Conservation (phyloP, 92 coral and sea anemone species). For the Heliopora coerulea region DNA sequence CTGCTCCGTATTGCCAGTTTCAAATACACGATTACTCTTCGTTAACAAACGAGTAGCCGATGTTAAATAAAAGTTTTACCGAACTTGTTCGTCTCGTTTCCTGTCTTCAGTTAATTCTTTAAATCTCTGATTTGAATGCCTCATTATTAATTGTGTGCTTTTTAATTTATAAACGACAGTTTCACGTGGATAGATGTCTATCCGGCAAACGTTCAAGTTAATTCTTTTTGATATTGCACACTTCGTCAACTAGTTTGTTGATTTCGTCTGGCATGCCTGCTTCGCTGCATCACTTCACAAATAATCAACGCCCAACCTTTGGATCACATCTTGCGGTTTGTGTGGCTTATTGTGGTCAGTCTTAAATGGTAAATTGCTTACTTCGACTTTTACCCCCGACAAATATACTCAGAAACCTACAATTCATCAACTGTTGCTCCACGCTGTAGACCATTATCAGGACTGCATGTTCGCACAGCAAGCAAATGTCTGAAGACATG, state of each 20-base stretch:
- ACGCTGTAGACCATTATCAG: too few relatives aligned
- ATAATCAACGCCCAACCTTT: not conserved
- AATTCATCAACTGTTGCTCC: too few relatives aligned
- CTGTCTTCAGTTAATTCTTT: too few relatives aligned
- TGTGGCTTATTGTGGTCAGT: not conserved
- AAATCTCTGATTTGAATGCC: too few relatives aligned
- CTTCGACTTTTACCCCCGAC: not conserved
- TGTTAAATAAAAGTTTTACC: too few relatives aligned
- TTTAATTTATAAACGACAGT: not conserved
- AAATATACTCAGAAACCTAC: too few relatives aligned
- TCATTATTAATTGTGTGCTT: not conserved
- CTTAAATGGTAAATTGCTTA: constrained; percentile 5
- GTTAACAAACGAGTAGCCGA: too few relatives aligned
- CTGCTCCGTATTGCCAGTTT: too few relatives aligned
- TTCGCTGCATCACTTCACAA: not conserved
- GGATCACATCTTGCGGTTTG: constrained; percentile 22
- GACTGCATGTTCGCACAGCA: too few relatives aligned
- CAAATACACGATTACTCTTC: too few relatives aligned
- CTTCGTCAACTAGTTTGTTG: not conserved
- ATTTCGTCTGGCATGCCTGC: not conserved
- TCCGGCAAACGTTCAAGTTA: not conserved
- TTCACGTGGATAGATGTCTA: not conserved
- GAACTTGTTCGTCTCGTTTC: too few relatives aligned
- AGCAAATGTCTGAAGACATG: too few relatives aligned
- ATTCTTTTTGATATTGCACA: not conserved